Percentiles rank a stretch among this genome's conserved stretches.
Conservation (phyloP, 2,888 invertebrate species). For the Holacanthella duospinosa region DNA sequence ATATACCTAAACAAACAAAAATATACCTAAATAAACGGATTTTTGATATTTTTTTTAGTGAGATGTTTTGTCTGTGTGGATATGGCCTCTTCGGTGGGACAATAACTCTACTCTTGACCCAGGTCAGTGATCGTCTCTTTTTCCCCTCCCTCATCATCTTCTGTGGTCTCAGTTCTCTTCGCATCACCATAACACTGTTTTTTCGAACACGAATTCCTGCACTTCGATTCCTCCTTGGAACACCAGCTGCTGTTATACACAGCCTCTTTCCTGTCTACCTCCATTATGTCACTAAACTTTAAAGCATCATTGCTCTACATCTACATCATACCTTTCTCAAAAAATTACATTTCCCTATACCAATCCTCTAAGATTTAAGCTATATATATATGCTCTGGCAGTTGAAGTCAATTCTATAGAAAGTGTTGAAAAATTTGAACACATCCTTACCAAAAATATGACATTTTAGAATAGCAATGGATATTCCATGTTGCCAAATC, state of each 20-base stretch:
- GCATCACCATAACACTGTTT: constrained; percentile 44
- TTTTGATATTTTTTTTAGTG: constrained; percentile 28
- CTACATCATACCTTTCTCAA: too few species aligned
- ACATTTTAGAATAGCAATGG: too few species aligned
- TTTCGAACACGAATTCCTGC: constrained; percentile 45
- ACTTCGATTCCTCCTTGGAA: constrained; percentile 46
- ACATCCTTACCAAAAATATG: too few species aligned
- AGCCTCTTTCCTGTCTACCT: constrained; percentile 46
- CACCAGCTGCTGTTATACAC: constrained; percentile 44
- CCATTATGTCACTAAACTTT: constrained; percentile 43
- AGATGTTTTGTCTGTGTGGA: constrained; percentile 44
- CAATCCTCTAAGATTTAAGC: too few species aligned
- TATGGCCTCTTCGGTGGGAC: constrained; percentile 46
- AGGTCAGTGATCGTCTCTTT: constrained; percentile 44
- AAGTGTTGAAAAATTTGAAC: too few species aligned
- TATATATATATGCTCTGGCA: too few species aligned
- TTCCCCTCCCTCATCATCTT: constrained; percentile 44
- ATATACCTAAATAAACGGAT: background rate
- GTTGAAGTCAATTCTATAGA: too few species aligned
- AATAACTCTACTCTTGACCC: constrained; percentile 43
- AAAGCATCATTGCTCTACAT: too few species aligned
- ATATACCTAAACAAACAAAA: too few species aligned
- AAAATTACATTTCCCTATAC: too few species aligned
- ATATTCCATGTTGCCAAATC: too few species aligned
- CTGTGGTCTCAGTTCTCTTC: constrained; percentile 45